These are phyloP conservation scores for Drosophila prostipennis DNA, from an alignment of 2,888 invertebrate genomes.

Conservation along the genomic window DNA sequence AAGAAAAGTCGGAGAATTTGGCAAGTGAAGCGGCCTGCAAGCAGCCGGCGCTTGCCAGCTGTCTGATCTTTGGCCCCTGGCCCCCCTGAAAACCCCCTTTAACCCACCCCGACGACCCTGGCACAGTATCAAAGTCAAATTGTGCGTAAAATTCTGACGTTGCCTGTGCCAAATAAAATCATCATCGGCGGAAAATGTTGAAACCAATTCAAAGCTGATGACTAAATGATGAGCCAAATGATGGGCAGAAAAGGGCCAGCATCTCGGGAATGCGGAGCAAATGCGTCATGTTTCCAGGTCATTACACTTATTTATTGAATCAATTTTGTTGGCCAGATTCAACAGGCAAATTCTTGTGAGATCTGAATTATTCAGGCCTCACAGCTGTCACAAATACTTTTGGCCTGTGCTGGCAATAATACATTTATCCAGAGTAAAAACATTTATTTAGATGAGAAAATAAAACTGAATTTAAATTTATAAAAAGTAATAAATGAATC, in stretches of 20 bases:
- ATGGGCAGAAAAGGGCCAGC: slow-evolving; percentile 18
- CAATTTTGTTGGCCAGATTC: slow-evolving; percentile 10
- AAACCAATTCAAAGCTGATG: slow-evolving; percentile 39
- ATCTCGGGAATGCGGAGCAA: slow-evolving; percentile 17
- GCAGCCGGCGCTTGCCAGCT: slow-evolving; percentile 45
- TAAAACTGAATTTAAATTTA: too few relatives aligned
- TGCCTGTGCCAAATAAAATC: slow-evolving; percentile 66
- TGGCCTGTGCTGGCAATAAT: too few relatives aligned
- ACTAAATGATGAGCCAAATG: slow-evolving; percentile 42
- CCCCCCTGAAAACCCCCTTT: not conserved
- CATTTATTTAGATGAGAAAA: too few relatives aligned
- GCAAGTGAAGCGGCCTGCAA: slow-evolving; percentile 55
- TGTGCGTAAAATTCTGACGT: slow-evolving; percentile 56
- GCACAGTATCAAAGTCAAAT: slow-evolving; percentile 71
- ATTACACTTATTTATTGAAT: slow-evolving; percentile 36
- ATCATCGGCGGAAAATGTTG: slow-evolving; percentile 52
- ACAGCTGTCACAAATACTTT: not conserved
- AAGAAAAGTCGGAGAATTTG: slow-evolving; percentile 45
- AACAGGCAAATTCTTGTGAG: slow-evolving; percentile 6
- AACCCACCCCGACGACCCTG: slow-evolving; percentile 33
- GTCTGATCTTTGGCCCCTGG: slow-evolving; percentile 27
- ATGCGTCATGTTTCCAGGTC: slow-evolving; percentile 38
- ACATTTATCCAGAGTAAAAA: too few relatives aligned
- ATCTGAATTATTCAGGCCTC: not conserved
- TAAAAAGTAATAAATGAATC: too few relatives aligned